Conservation (phyloP, 2,797 vertebrate genomes). For the Falco cherrug region DNA sequence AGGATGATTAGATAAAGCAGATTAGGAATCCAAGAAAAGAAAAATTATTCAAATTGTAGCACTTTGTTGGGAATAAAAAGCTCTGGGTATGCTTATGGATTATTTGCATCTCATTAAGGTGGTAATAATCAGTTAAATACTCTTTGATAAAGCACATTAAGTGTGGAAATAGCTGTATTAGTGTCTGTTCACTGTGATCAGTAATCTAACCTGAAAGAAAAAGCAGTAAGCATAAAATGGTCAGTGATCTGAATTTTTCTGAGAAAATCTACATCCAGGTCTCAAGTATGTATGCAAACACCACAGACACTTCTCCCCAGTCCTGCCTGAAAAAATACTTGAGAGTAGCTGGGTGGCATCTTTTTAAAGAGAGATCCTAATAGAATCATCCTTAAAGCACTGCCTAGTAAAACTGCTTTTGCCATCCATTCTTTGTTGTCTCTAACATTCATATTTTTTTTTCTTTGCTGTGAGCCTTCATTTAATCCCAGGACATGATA, state of each 20-base stretch:
- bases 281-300: not conserved
- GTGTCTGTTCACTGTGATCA: not conserved
- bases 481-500: not conserved
- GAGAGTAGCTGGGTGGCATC: not conserved
- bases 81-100: not conserved
- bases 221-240: not conserved
- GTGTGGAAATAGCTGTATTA: not conserved
- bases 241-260: not conserved
- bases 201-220: not conserved
- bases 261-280: not conserved
- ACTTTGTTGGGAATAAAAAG: not conserved
- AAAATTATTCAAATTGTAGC: not conserved
- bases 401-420: not conserved
- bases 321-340: not conserved
- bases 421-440: not conserved
- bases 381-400: not conserved
- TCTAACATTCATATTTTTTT: not conserved
- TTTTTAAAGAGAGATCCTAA: not conserved
- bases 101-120: not conserved
- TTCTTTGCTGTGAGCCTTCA: not conserved
- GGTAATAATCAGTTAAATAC: not conserved
- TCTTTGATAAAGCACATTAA: not conserved
- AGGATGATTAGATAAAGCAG: not conserved
- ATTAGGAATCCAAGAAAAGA: not conserved
- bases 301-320: not conserved